Conservation (phyloP, 2,797 vertebrate genomes). For the Paramormyrops hopkinsi region DNA sequence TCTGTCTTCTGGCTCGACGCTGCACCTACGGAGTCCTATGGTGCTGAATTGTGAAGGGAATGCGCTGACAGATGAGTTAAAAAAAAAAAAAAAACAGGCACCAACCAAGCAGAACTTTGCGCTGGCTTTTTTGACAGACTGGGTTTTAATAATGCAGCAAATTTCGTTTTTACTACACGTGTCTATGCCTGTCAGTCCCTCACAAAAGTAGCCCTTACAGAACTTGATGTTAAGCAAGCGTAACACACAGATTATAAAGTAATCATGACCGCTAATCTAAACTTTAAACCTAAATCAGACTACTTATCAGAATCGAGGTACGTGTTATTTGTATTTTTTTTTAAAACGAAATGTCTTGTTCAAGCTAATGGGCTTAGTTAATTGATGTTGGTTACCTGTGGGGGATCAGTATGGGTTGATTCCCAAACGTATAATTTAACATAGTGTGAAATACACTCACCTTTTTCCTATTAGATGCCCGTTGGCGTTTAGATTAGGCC, state of each 20-base stretch:
- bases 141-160: neutral
- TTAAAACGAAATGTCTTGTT: neutral
- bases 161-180: neutral
- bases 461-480: neutral
- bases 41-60: neutral
- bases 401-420: neutral
- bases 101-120: neutral
- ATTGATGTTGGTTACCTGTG: neutral
- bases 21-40: neutral
- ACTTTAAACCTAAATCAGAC: neutral
- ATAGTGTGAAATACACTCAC: neutral
- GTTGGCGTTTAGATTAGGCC: neutral
- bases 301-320: neutral
- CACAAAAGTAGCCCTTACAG: neutral
- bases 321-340: neutral
- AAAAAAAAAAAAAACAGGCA: neutral
- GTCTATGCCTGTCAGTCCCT: neutral
- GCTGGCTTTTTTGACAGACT: neutral
- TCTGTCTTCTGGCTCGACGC: neutral
- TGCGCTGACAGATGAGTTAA: neutral
- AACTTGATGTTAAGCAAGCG: neutral
- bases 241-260: neutral
- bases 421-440: neutral
- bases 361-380: neutral
- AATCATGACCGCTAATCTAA: neutral